phyloP scores from a whole-genome alignment of 2,888 invertebrate species.

The Chelonus formosanus region DNA sequence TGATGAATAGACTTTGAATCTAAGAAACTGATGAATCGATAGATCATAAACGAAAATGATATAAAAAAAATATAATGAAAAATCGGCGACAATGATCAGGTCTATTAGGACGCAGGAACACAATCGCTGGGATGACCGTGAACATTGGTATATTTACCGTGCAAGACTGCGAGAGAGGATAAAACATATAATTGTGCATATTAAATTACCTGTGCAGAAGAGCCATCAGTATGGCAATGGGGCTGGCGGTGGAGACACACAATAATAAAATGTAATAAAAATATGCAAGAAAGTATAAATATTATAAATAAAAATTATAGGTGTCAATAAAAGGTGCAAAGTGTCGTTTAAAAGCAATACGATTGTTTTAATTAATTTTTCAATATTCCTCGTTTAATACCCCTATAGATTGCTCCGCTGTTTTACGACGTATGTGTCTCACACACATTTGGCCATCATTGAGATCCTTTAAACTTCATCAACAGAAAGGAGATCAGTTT shows the following conservation, averaged over 20 bases:
- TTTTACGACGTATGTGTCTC: no score
- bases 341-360: slow-evolving; percentile 40
- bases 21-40: slow-evolving; percentile 19
- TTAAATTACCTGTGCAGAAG: slow-evolving; percentile 89
- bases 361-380: slow-evolving; percentile 29
- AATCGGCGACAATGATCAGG: slow-evolving; percentile 22
- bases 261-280: slow-evolving; percentile 69
- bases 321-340: slow-evolving; percentile 41
- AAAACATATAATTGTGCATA: slow-evolving; percentile 64
- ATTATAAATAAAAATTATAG: slow-evolving; percentile 57
- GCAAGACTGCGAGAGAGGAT: slow-evolving; percentile 55
- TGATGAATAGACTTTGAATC: neutral
- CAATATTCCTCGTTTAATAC: slow-evolving; percentile 10
- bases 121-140: slow-evolving; percentile 39
- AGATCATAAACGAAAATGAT: slow-evolving; percentile 21
- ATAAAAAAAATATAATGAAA: slow-evolving; percentile 28
- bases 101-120: slow-evolving; percentile 28
- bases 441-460: no score
- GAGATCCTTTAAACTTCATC: no score
- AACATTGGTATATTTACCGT: slow-evolving; percentile 49
- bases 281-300: slow-evolving; percentile 61
- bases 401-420: no score
- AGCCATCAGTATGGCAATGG: slow-evolving; percentile 95
- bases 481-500: neutral
- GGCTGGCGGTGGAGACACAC: slow-evolving; percentile 84